phyloP scores from a whole-genome alignment of 23 tunicate genomes.

The Ascidia mentula region DNA sequence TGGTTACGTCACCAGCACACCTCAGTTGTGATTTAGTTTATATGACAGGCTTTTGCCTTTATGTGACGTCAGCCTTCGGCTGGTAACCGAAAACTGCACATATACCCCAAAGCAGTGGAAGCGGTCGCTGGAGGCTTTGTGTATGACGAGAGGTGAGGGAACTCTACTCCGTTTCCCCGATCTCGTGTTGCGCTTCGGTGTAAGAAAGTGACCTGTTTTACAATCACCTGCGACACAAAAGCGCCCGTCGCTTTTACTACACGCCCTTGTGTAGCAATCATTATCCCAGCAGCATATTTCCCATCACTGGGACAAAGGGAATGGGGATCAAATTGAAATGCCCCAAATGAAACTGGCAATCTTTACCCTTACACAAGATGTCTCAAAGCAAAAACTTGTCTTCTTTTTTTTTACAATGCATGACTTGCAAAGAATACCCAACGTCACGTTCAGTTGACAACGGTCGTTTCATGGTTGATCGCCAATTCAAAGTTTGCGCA shows the following conservation, averaged over 20 bases:
- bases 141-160: neutral
- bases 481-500: neutral
- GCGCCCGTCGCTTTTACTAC: neutral
- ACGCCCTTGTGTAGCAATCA: neutral
- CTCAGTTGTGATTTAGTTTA: too few relatives aligned
- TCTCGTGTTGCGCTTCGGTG: neutral
- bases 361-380: neutral
- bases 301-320: neutral
- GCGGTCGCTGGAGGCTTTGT: neutral
- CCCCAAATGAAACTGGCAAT: neutral
- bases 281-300: neutral
- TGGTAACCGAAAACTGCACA: neutral
- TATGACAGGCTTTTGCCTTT: neutral
- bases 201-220: slow-evolving; percentile 1
- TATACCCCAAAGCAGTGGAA: too few relatives aligned
- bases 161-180: neutral
- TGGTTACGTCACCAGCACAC: too few relatives aligned
- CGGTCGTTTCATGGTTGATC: neutral
- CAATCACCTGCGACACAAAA: neutral
- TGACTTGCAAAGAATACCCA: too few relatives aligned
- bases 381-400: neutral
- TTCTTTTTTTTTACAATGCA: too few relatives aligned
- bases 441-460: slow-evolving; percentile 8
- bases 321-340: neutral
- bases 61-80: neutral